A percentile compares a stretch with the other conserved stretches of the same genome.
phyloP scores from a whole-genome alignment of 2,113 vertebrate genomes.

The Cepphus grylle region DNA sequence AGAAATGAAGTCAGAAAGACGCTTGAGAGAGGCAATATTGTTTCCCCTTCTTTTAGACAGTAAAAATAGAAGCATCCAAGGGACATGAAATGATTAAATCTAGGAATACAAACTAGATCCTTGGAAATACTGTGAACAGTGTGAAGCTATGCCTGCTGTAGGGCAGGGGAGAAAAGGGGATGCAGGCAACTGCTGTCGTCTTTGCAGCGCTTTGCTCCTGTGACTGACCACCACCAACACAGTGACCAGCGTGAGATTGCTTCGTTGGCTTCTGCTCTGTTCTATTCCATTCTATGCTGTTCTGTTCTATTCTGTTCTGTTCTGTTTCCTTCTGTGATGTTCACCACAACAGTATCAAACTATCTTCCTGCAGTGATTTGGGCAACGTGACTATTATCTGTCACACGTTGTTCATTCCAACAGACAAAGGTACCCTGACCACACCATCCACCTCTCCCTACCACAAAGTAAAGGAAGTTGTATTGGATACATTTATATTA shows the following conservation, averaged over 20 bases:
- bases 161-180: neutral
- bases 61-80: neutral
- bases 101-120: neutral
- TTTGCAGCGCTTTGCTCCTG: neutral
- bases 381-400: neutral
- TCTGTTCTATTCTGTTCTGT: neutral
- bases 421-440: neutral
- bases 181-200: neutral
- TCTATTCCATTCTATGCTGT: neutral
- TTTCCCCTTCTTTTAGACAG: neutral
- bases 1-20: neutral
- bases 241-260: accelerated
- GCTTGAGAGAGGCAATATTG: neutral
- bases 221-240: neutral
- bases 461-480: neutral
- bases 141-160: neutral
- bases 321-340: neutral
- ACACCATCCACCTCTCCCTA: neutral
- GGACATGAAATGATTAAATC: neutral
- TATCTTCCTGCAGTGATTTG: neutral
- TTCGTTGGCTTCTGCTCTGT: neutral
- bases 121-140: neutral
- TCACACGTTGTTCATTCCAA: neutral
- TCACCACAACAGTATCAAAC: neutral
- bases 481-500: neutral